Evolutionary conservation across 2,797 vertebrate species (phyloP).

Genomic region (Agapornis canus): DNA sequence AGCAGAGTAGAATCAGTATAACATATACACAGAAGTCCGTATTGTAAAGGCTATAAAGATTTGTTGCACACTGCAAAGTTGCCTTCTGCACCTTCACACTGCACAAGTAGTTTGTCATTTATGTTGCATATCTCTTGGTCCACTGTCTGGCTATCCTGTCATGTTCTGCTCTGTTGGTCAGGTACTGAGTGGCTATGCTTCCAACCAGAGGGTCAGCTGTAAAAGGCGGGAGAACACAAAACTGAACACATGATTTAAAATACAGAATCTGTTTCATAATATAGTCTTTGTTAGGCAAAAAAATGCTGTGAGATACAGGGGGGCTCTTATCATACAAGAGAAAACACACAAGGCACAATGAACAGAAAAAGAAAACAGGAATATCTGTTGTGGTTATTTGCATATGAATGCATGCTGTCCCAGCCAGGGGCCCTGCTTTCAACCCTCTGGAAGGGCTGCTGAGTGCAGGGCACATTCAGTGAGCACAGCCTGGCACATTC

Average conservation of each 20-base stretch:
- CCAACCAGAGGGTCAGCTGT: constrained; percentile 91
- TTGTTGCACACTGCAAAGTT: constrained; percentile 87
- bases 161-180: constrained; percentile 95
- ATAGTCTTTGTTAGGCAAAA: background rate
- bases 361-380: background rate
- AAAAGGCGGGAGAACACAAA: constrained; percentile 18
- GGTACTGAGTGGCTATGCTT: constrained; percentile 94
- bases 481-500: accelerated
- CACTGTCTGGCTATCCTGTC: constrained; percentile 96
- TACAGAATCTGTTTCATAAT: background rate
- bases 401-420: background rate
- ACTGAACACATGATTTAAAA: background rate
- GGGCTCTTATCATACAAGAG: background rate
- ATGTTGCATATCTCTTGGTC: constrained; percentile 95
- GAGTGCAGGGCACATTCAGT: background rate
- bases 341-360: background rate
- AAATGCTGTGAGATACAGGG: background rate
- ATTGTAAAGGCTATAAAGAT: constrained; percentile 95
- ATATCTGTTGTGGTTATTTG: background rate
- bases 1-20: constrained; percentile 90
- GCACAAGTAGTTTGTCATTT: constrained; percentile 80
- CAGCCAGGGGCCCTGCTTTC: background rate
- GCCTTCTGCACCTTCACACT: constrained; percentile 84
- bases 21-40: constrained; percentile 94
- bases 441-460: background rate